Base-by-base conservation (phyloP, 2,797 vertebrate species). In the Cryptoblepharus egeriae region DNA sequence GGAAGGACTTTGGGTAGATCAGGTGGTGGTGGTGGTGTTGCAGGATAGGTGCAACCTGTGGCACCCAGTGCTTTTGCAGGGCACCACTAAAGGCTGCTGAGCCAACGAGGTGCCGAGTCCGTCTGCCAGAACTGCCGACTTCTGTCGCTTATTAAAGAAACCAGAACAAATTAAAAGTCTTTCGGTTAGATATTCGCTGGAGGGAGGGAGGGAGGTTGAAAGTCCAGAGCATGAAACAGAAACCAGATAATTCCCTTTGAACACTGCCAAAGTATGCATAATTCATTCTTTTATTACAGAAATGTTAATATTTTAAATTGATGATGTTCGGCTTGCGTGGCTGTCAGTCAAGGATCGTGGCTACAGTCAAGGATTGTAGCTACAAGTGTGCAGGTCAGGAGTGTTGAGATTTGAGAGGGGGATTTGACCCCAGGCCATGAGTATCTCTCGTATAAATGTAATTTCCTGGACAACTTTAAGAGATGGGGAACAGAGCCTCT, bases 301-400 rank as follows among this genome's bases (percentile, higher is more conserved):
- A 63, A 32, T 10, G 39, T 82, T 69, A 69, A 74, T 81, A n/a
- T 82, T 68, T 61, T 63, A 63, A 32, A 86, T 79, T 73, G 49
- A 37, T 52, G 12, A 49, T 32, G 32, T 68, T 42, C 57, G 73
- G 42, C 16, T 15, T 28, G 1, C 42, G 52, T 49, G 24, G 26
- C 37, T 67, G 39, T 32, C 20, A 55, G 57, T 60, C n/a, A 57
- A 69, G 70, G 20, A 15, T n/a, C n/a, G n/a, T n/a, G n/a, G n/a
- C n/a, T n/a, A n/a, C n/a, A n/a, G n/a, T n/a, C 32, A 16, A 61
- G n/a, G 15, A 16, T 8, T 26, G 12, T 20, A 39, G 13, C 20
- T 8, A 16, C 55, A 42, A 68, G 12, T 12, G 57, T 9, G 65
- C 69, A 82, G 73, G 65, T 55, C 30, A n/a, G 61, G 60, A 39